Evolutionary conservation across 2,888 invertebrate genomes (phyloP).

Genomic region (Campopleginae sp.): DNA sequence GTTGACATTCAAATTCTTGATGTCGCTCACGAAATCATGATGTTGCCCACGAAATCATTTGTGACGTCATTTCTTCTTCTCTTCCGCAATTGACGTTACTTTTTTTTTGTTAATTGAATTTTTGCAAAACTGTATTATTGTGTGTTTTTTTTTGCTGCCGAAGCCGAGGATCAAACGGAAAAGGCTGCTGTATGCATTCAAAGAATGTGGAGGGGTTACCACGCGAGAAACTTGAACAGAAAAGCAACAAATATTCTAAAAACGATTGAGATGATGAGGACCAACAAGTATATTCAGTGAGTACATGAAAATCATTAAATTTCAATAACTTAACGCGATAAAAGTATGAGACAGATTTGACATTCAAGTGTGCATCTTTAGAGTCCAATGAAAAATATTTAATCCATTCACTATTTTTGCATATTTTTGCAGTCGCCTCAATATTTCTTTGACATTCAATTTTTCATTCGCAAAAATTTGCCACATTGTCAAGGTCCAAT

Average conservation of each 20-base stretch:
- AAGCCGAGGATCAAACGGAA: constrained; percentile 79
- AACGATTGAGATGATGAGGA: constrained; percentile 90
- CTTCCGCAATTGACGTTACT: background rate
- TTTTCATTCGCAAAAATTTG: too few species aligned
- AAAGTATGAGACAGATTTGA: background rate
- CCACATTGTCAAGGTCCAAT: too few species aligned
- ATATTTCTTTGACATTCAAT: too few species aligned
- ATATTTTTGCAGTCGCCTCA: too few species aligned
- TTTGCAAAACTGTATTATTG: background rate
- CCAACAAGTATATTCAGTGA: constrained; percentile 93
- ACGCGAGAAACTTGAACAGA: constrained; percentile 90
- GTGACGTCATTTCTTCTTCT: background rate
- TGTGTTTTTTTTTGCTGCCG: constrained; percentile 47
- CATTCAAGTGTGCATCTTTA: too few species aligned
- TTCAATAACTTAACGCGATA: background rate
- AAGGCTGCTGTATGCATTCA: constrained; percentile 92
- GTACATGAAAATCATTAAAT: constrained; percentile 75
- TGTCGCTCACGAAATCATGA: too few species aligned
- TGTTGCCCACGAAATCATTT: background rate
- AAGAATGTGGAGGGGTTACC: constrained; percentile 94
- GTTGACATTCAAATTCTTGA: too few species aligned
- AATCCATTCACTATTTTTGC: too few species aligned
- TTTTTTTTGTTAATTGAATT: background rate
- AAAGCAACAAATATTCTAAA: constrained; percentile 88
- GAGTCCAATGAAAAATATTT: too few species aligned